Evolutionary conservation across 1,140 invertebrate species (phyloP), one percentile per base, ranked within the genome.

Genomic region (Thalassaphorura encarpata): DNA sequence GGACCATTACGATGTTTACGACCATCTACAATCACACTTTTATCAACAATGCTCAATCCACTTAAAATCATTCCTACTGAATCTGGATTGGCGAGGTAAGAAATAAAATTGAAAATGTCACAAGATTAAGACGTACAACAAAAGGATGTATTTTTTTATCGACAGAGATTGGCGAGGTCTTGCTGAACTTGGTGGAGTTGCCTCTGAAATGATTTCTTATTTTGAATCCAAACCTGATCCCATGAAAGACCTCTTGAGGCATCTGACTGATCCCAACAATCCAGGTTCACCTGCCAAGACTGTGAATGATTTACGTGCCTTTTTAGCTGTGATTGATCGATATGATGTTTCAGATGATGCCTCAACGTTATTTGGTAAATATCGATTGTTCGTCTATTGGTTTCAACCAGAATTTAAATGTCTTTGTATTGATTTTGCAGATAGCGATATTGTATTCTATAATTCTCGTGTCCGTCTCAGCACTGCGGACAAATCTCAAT

Each of bases 131-230:
- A n/a, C n/a, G n/a, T n/a, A n/a, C n/a, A n/a, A n/a, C 33, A 8
- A 6, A 43, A 21, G 13, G 41, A 8, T 8, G 11, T 21, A 15
- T 19, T 15, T 19, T 51, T 39, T 55, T 18, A 47, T 24, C 49
- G 50, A 31, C 58, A 80, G 82, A 54, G 81, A 85, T 68, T 85
- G 81, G 82, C 72, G 79, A 59, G 83, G 83, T 21, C 66, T 85
- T 6, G 80, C 78, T 0, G 72, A 78, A 54, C 63, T 80, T 39
- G 71, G 73, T 26, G 71, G 73, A 5, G 69, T 81, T 29, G 71
- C 74, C 28, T 27, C 51, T 1, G 61, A 66, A 52, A 52, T 36
- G 4, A 63, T 67, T 15, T 15, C 47, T 15, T 71, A 69, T 21
- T 67, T 81, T 42, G 66, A 71, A 27, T 66, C 67, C 0, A 68